Conservation (phyloP, 2,797 vertebrate genomes). For the Pipistrellus pipistrellus region DNA sequence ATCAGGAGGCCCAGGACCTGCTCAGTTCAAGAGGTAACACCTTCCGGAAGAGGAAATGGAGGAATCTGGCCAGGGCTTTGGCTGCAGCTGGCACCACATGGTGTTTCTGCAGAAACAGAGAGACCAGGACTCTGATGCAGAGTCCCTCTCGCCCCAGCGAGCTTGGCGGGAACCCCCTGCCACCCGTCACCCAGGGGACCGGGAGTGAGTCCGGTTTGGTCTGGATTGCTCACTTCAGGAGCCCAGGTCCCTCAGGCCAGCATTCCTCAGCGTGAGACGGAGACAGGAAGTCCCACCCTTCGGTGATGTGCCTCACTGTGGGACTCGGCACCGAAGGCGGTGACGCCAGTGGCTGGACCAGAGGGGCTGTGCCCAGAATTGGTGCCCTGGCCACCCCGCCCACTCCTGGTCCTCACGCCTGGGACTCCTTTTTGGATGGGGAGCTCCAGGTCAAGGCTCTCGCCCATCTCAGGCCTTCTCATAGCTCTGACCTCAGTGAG, state of each 20-base stretch:
- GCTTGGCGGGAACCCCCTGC: not conserved
- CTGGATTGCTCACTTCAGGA: accelerated
- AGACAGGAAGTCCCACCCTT: not conserved
- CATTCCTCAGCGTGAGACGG: not conserved
- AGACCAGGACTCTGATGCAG: accelerated
- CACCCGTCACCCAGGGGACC: not conserved
- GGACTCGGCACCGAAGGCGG: not conserved
- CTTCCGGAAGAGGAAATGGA: not conserved
- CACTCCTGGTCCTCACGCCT: not conserved
- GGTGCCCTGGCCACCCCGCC: not conserved
- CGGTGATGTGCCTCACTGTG: accelerated
- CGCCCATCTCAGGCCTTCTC: not conserved
- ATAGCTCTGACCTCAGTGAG: not conserved
- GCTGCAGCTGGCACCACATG: not conserved
- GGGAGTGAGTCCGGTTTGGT: not conserved
- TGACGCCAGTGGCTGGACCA: accelerated
- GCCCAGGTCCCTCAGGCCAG: too few relatives aligned
- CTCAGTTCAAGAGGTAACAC: not conserved
- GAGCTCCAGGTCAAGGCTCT: not conserved
- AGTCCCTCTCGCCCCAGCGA: accelerated
- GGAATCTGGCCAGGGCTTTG: not conserved
- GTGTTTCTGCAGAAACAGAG: not conserved
- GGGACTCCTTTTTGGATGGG: not conserved
- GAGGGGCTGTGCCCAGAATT: not conserved
- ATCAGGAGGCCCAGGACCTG: not conserved